These are phyloP conservation scores for Kuschelorhynchus macadamiae DNA, from an alignment of 2,888 invertebrate species.

Conservation along the genomic window DNA sequence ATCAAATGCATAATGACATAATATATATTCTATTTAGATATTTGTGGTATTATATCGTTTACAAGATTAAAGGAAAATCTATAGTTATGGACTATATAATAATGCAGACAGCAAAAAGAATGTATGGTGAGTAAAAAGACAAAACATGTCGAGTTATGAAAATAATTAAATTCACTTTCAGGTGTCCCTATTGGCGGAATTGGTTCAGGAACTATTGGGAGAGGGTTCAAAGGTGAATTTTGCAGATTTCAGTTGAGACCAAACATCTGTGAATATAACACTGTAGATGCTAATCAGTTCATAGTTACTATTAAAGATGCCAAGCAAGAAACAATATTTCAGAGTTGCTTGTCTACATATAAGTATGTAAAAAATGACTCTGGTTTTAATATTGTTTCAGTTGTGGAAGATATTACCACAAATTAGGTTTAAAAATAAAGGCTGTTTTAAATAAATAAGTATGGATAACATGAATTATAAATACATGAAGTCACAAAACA, in stretches of 20 bases:
- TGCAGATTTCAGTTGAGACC: constrained; percentile 92
- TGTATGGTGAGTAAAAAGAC: constrained; percentile 77
- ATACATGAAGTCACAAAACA: too few species aligned
- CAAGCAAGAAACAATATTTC: constrained; percentile 79
- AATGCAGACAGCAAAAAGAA: constrained; percentile 81
- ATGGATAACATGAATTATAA: too few species aligned
- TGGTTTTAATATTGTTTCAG: too few species aligned
- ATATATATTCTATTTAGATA: constrained; percentile 76
- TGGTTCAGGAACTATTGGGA: constrained; percentile 87
- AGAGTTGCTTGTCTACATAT: constrained; percentile 83
- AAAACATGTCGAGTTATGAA: background rate
- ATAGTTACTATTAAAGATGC: constrained; percentile 86
- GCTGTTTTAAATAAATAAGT: too few species aligned
- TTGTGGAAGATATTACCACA: too few species aligned
- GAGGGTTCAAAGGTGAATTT: constrained; percentile 94
- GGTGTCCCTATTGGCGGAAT: constrained; percentile 89
- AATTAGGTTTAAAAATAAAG: too few species aligned
- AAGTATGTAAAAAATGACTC: constrained; percentile 71
- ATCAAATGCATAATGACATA: constrained; percentile 8
- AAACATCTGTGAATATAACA: constrained; percentile 89
- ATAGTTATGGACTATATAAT: constrained; percentile 87
- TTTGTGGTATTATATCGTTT: constrained; percentile 78
- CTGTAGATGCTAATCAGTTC: constrained; percentile 89
- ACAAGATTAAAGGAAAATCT: constrained; percentile 75
- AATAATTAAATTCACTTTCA: constrained; percentile 66